A percentile compares a stretch with the other conserved stretches of the same genome.
phyloP scores from a whole-genome alignment of 2,113 vertebrate genomes.

The Platichthys flesus region DNA sequence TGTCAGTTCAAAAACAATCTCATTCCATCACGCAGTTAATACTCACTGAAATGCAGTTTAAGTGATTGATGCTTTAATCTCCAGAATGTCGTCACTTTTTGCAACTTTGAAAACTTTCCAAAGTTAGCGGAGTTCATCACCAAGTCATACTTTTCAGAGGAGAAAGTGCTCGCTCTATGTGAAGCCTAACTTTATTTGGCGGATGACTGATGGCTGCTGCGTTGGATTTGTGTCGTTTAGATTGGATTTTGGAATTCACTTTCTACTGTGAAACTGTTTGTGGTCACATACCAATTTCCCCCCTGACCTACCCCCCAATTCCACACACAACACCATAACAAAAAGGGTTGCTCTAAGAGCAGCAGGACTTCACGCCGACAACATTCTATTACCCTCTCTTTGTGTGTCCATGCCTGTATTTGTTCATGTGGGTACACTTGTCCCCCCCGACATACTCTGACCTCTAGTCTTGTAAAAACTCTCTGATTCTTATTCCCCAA shows the following conservation, averaged over 20 bases:
- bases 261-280: too few relatives aligned
- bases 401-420: conserved; percentile 1
- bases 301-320: background rate
- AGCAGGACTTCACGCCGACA: conserved; percentile 52
- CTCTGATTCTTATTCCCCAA: conserved; percentile 13
- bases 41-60: background rate
- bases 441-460: background rate
- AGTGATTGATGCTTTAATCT: background rate
- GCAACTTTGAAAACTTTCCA: background rate
- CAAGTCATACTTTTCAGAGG: conserved; percentile 1
- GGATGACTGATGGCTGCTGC: too few relatives aligned
- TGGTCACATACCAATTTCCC: background rate
- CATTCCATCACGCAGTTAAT: too few relatives aligned
- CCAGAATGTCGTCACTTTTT: background rate
- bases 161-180: background rate
- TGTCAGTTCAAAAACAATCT: background rate
- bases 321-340: background rate
- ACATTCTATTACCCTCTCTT: conserved; percentile 38
- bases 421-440: background rate
- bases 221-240: background rate
- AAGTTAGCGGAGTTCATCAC: background rate
- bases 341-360: background rate
- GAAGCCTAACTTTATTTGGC: background rate
- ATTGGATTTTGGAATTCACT: background rate
- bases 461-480: background rate